These are phyloP conservation scores for Mycalesis mineus DNA, from an alignment of 2,888 invertebrate species.

Conservation along the genomic window DNA sequence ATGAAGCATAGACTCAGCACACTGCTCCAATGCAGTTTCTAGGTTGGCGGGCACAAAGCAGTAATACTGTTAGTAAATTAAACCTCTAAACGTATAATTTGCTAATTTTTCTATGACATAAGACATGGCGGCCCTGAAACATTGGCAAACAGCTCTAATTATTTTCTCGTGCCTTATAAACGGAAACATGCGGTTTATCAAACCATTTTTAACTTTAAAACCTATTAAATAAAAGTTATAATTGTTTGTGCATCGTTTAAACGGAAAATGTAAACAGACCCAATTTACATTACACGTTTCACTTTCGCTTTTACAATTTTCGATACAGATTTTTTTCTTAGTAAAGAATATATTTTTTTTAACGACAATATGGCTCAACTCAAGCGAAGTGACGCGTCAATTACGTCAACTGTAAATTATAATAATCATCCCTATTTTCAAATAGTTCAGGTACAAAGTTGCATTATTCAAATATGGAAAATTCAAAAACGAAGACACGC, in stretches of 20 bases:
- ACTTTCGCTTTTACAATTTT: conserved; percentile 18
- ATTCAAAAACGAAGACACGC: no score
- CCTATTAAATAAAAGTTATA: neutral
- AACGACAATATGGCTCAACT: no score
- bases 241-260: neutral
- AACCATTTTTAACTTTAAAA: conserved; percentile 1
- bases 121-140: conserved; percentile 12
- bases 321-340: conserved; percentile 8
- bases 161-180: conserved; percentile 9
- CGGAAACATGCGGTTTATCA: neutral
- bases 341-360: neutral
- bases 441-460: no score
- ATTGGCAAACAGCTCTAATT: conserved; percentile 8
- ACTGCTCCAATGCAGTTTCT: no score
- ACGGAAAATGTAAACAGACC: conserved; percentile 24
- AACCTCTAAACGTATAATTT: no score
- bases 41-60: no score
- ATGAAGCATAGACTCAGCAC: no score
- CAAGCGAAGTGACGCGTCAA: no score
- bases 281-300: conserved; percentile 22
- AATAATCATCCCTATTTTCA: no score
- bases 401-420: no score
- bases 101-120: neutral
- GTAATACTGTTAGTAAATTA: no score
- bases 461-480: no score